Evolutionary conservation across 2,888 invertebrate genomes (phyloP).

Genomic region (Lepeophtheirus nordmannii): DNA sequence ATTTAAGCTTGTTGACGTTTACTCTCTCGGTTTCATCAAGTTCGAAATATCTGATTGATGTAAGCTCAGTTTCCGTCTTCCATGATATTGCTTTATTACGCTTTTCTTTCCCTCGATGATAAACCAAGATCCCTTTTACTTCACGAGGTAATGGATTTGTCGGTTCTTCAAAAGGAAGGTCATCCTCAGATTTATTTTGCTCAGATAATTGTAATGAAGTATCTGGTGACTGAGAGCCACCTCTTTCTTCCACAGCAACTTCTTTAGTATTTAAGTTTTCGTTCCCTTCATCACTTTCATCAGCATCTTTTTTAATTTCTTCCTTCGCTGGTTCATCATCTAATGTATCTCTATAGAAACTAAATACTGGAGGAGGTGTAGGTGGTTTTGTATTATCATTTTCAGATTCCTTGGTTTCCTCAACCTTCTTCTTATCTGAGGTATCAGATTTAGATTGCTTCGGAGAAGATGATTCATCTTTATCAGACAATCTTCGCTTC

Average conservation of each 20-base stretch:
- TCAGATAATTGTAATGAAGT: neutral
- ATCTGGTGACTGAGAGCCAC: neutral
- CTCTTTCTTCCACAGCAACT: neutral
- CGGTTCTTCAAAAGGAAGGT: slow-evolving; percentile 23
- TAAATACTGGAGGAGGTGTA: neutral
- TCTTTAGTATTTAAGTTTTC: neutral
- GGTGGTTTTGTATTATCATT: neutral
- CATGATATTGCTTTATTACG: slow-evolving; percentile 32
- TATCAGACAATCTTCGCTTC: slow-evolving; percentile 27
- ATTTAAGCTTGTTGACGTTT: slow-evolving; percentile 24
- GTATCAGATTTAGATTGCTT: neutral
- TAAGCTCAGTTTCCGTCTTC: slow-evolving; percentile 33
- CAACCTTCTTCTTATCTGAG: neutral
- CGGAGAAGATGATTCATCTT: slow-evolving; percentile 10
- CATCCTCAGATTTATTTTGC: neutral
- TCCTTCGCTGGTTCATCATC: slow-evolving; percentile 1
- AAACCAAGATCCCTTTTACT: slow-evolving; percentile 20
- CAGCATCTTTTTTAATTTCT: neutral
- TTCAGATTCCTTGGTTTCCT: neutral
- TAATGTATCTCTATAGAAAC: slow-evolving; percentile 23
- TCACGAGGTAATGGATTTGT: slow-evolving; percentile 11
- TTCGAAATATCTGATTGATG: slow-evolving; percentile 36
- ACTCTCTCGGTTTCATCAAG: slow-evolving; percentile 38
- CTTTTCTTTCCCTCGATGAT: slow-evolving; percentile 15
- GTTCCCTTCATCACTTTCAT: neutral